Base-by-base conservation (phyloP, 2,797 vertebrate genomes). In the Sphenodon punctatus region DNA sequence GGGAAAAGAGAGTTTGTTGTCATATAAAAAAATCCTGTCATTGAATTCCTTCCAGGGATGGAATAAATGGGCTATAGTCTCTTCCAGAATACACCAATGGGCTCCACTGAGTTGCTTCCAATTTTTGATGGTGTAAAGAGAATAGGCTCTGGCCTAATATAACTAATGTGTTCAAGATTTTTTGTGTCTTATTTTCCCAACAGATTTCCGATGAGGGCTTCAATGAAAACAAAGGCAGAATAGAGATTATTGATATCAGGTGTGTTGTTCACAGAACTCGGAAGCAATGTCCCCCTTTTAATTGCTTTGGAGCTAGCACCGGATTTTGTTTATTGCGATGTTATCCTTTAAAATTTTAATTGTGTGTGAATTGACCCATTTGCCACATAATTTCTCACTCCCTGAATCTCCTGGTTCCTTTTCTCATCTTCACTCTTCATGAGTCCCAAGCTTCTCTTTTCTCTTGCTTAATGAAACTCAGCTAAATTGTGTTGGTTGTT, bases 401-500 rank as follows among this genome's bases (percentile, higher is more conserved):
- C 45, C 12, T 49, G 19, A 45, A 14, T 6, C 55, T 78, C 48
- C 49, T 4, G 8, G 0, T 6, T 32, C 19, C 30, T 48, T 70
- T 68, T 78, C 66, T 41, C 19, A 6, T 20, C 3, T 70, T 55
- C 25, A 76, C 10, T 17, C 32, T 80, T 72, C 6, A 4, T 45
- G 55, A 41, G 10, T 83, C 15, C 42, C 22, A n/a, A 27, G 23
- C 2, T 67, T 67, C 34, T 80, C 42, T 22, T 68, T 43, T 41
- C 49, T 67, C 30, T 43, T 68, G 2, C 4, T 76, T 76, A 79
- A 71, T 78, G 30, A 71, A 78, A 56, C 5, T 82, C 60, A 59
- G 27, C 36, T 75, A 78, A 61, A 38, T 88, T 88, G 79, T 78
- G 16, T 63, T 80, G 67, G 53, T 80, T 72, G 61, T 84, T 86